These are phyloP conservation scores for Eubasilissa regina DNA, from an alignment of 1,140 invertebrate species.

Conservation along the genomic window DNA sequence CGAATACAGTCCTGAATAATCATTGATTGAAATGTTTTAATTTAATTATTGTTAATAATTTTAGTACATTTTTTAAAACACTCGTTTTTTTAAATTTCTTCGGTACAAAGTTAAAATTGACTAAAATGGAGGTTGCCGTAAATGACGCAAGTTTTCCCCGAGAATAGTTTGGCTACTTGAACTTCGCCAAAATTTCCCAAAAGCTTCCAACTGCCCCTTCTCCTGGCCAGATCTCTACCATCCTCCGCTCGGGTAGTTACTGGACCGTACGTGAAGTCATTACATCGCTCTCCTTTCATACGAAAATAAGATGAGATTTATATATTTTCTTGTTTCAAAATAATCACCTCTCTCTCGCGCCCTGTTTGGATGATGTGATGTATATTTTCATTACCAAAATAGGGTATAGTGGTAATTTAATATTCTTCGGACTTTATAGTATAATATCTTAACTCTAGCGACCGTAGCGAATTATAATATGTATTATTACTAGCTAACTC, in stretches of 20 bases:
- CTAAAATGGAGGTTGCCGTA: too few species aligned
- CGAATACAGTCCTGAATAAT: too few species aligned
- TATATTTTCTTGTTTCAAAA: constrained; percentile 58
- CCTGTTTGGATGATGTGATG: background rate
- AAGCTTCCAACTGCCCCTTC: background rate
- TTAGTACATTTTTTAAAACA: too few species aligned
- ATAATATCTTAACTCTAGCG: constrained; percentile 12
- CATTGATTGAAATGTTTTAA: too few species aligned
- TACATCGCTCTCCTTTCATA: constrained; percentile 54
- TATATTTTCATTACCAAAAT: constrained; percentile 50
- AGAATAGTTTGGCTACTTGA: too few species aligned
- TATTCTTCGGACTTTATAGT: constrained; percentile 31
- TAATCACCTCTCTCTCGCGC: constrained; percentile 11
- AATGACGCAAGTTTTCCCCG: too few species aligned
- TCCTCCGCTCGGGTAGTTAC: constrained; percentile 44
- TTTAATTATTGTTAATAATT: too few species aligned
- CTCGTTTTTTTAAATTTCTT: too few species aligned
- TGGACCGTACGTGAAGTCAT: constrained; percentile 56
- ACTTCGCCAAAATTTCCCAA: background rate
- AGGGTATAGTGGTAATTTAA: constrained; percentile 44
- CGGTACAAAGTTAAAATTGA: too few species aligned
- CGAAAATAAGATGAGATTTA: constrained; percentile 56
- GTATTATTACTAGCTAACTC: too few species aligned
- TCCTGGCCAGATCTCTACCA: constrained; percentile 18
- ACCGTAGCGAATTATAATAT: background rate